A percentile compares a stretch with the other conserved stretches of the same genome.
phyloP scores from a whole-genome alignment of 2,113 vertebrate species.

The Sminthopsis crassicaudata region DNA sequence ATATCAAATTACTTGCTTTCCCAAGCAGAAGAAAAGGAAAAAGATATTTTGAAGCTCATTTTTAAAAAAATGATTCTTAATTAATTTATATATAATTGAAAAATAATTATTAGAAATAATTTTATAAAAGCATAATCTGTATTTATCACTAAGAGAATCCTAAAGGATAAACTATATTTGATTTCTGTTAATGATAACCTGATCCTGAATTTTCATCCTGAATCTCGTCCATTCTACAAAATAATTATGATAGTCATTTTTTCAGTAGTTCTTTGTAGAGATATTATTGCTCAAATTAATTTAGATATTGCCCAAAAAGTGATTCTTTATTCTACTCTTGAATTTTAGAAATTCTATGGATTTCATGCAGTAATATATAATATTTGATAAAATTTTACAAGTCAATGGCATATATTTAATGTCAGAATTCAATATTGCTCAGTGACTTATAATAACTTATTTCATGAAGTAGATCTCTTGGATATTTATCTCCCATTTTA shows the following conservation, averaged over 20 bases:
- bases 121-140: not conserved
- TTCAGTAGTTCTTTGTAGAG: not conserved
- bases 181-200: not conserved
- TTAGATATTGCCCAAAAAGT: not conserved
- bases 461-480: rapidly evolving
- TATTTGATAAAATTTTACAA: not conserved
- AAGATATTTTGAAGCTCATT: not conserved
- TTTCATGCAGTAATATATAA: not conserved
- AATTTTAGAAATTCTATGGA: not conserved
- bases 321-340: not conserved
- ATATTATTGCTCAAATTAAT: not conserved
- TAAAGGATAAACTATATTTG: not conserved
- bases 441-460: not conserved
- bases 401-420: not conserved
- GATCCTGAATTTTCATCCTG: not conserved
- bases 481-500: not conserved
- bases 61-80: not conserved
- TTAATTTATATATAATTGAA: not conserved
- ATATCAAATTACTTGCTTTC: not conserved
- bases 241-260: not conserved
- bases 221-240: not conserved
- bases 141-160: not conserved
- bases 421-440: not conserved
- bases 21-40: not conserved
- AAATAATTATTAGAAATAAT: not conserved